Percentiles rank a stretch among this genome's conserved stretches.
Conservation (phyloP, 2,113 vertebrate species). For the Hydropotes inermis region DNA sequence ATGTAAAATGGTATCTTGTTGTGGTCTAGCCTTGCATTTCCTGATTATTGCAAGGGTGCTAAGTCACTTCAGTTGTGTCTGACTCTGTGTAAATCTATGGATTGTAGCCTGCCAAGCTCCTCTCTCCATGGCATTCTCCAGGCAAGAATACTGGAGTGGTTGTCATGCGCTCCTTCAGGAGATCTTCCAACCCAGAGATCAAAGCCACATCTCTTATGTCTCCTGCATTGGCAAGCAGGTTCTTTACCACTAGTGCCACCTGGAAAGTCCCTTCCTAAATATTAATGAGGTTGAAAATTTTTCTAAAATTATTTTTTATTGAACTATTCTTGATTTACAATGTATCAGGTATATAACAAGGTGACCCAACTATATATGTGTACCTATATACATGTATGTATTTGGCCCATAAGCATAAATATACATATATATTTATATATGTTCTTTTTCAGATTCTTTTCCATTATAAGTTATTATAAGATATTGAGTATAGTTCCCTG, state of each 20-base stretch:
- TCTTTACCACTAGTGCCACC: background rate
- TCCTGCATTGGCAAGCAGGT: background rate
- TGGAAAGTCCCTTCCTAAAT: background rate
- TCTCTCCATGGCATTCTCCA: background rate
- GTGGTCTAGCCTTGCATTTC: background rate
- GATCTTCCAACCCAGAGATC: background rate
- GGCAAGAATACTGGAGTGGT: background rate
- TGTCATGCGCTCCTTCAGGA: background rate
- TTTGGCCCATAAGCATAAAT: background rate
- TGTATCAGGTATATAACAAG: background rate
- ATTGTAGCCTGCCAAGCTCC: background rate
- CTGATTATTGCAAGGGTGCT: background rate
- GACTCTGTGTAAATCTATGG: background rate
- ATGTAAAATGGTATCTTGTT: background rate
- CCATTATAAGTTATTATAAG: background rate
- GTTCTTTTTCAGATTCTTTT: background rate
- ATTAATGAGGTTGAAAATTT: background rate
- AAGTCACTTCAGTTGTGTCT: rapidly evolving
- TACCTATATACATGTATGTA: background rate
- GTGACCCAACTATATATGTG: background rate
- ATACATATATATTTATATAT: background rate
- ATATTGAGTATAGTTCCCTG: background rate
- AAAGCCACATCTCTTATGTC: background rate
- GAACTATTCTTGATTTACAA: background rate
- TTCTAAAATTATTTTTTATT: background rate